Percentiles rank a stretch among this genome's conserved stretches.
These are phyloP conservation scores for Drosophila rubida DNA, from an alignment of 2,888 invertebrate genomes.

Conservation along the genomic window DNA sequence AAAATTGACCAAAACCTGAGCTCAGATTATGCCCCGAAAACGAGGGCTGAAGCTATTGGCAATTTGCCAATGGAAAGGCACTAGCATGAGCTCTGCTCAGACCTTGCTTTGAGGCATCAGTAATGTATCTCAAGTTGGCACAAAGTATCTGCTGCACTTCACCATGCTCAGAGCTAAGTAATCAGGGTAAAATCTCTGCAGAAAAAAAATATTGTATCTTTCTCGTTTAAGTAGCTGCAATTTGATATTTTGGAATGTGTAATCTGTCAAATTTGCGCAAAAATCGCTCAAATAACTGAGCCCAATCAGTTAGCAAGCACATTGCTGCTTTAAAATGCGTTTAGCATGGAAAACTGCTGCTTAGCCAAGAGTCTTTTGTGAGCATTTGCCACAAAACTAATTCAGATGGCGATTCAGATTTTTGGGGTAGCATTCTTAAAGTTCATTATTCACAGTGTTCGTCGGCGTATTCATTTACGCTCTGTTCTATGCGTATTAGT, in stretches of 20 bases:
- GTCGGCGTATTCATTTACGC: slow-evolving; percentile 19
- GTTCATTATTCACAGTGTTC: slow-evolving; percentile 21
- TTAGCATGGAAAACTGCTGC: no score
- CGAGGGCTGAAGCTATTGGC: neutral
- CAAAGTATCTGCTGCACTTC: neutral
- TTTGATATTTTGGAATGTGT: neutral
- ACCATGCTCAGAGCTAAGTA: neutral
- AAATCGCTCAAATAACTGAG: no score
- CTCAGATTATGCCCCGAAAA: neutral
- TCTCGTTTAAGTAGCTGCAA: neutral
- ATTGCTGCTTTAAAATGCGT: no score
- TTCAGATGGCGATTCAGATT: slow-evolving; percentile 4
- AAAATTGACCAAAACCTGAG: neutral
- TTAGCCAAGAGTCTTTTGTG: no score
- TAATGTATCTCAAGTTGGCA: neutral
- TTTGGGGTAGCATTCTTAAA: neutral
- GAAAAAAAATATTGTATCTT: neutral
- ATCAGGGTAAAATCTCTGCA: neutral
- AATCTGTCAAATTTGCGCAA: neutral
- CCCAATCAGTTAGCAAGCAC: no score
- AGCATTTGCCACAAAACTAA: neutral
- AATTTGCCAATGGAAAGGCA: neutral
- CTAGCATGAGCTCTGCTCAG: neutral
- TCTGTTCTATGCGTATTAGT: slow-evolving; percentile 30
- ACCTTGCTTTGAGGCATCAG: neutral